Base-by-base conservation (phyloP, 2,113 vertebrate genomes). In the Erinaceus europaeus region DNA sequence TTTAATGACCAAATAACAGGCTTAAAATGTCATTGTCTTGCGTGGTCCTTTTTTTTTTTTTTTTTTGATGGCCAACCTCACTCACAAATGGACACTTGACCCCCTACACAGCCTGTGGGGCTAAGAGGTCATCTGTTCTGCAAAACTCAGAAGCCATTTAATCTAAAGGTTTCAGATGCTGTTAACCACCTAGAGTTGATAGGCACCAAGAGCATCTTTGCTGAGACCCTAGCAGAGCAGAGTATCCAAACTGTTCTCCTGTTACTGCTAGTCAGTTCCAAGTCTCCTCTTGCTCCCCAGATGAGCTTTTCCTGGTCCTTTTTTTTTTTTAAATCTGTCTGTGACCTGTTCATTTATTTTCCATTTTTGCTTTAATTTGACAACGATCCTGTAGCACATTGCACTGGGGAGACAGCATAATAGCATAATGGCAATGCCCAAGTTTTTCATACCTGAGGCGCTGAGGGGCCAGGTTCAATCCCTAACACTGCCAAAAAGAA, bases 281-380 rank as follows among this genome's bases (percentile, higher is more conserved):
- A 86, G 50, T 73, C 29, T 18, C 71, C 64, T 27, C 25, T 5
- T 23, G 38, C 12, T 59, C 27, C 36, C 0, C 4, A 59, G 62
- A 27, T 3, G 32, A 18, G 15, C 15, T 53, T 73, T 20, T 83
- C 17, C 4, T 21, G 11, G n/a, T 21, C 52, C 73, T 61, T 86
- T 69, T 36, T 61, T 38, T 55, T 86, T 69, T 36, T 61, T 38
- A 50, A 36, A 52, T 65, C 68, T 40, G 4, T 21, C 17, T 32
- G 32, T 50, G 73, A 23, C 53, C 27, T 3, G 23, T 11, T 13
- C 42, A 78, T 75, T 79, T 83, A 67, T 40, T 83, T 61, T 69
- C 76, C 53, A n/a, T 72, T 88, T 57, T 68, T 57, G 46, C 64
- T 77, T 84, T n/a, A 75, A 77, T 72, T 82, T 84, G 44, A 68